Base-by-base conservation (phyloP, 2,888 invertebrate species). In the Catocala nupta region DNA sequence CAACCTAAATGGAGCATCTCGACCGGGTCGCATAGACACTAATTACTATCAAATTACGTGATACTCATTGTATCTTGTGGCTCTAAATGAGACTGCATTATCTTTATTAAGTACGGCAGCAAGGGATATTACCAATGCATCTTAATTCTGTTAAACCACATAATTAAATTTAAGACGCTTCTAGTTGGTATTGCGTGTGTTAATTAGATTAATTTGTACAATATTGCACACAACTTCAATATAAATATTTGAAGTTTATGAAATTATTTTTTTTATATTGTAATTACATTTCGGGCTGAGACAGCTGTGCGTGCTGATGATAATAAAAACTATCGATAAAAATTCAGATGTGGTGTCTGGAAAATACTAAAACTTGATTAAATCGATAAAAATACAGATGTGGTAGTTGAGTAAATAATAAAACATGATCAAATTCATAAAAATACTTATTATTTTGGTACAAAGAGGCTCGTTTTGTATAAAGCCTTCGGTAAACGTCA, bases 1-100 rank as follows among this genome's bases (percentile, higher is more conserved):
- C 16, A 74, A 71, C 66, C 70, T 53, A 73, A 58, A 50, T 56
- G 12, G 61, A 47, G 8, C 57, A 45, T 33, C 59, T 57, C 50
- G 48, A 62, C 60, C 49, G 33, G 63, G 77, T 67, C 62, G 57
- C 63, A 49, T 43, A 43, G 43, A 45, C 4, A 55, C 67, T 74
- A 69, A 77, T 75, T 66, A 74, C 49, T 59, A 55, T 59, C 54
- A 71, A 71, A 68, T 71, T 64, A 65, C 53, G 48, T 54, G 39
- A 39, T 42, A 42, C 42, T 52, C 34, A 50, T n/a, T 39, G 34
- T 34, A n/a, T 50, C 34, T 50, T 25, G 25, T n/a, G 33, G 34
- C 33, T 9, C 36, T 50, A n/a, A 50, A 33, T 50, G 49, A 34
- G 49, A 9, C 25, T 50, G 11, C 2, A n/a, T 50, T 50, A 16